These are phyloP conservation scores for Thaumetopoea pityocampa DNA, from an alignment of 1,140 invertebrate species.

Conservation along the genomic window DNA sequence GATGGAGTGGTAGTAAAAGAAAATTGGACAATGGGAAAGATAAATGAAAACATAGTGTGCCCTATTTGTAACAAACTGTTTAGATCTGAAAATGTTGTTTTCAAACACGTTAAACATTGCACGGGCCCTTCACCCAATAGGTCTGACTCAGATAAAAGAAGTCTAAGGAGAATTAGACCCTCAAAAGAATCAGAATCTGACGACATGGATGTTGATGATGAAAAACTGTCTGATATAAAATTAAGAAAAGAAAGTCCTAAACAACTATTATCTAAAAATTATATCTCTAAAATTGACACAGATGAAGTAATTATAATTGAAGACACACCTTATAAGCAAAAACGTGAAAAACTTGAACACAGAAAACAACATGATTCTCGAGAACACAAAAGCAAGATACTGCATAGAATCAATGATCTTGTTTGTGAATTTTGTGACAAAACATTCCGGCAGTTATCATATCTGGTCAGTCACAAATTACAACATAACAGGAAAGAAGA, in stretches of 20 bases:
- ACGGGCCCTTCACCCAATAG: slow-evolving; percentile 61
- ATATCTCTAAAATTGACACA: slow-evolving; percentile 25
- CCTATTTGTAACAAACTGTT: slow-evolving; percentile 72
- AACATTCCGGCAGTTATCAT: slow-evolving; percentile 69
- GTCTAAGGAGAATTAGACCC: slow-evolving; percentile 35
- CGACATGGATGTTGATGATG: slow-evolving; percentile 39
- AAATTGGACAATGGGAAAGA: slow-evolving; percentile 71
- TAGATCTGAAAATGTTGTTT: slow-evolving; percentile 69
- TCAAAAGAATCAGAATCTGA: slow-evolving; percentile 50
- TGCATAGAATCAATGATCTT: slow-evolving; percentile 34
- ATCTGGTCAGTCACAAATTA: slow-evolving; percentile 63
- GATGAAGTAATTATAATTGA: slow-evolving; percentile 50
- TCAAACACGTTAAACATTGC: slow-evolving; percentile 74
- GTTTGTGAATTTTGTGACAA: slow-evolving; percentile 70
- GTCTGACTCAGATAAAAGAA: slow-evolving; percentile 58
- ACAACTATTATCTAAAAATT: slow-evolving; percentile 44
- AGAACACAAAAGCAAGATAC: slow-evolving; percentile 31
- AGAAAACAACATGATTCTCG: slow-evolving; percentile 14
- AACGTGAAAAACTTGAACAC: slow-evolving; percentile 25
- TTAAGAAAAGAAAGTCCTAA: slow-evolving; percentile 21
- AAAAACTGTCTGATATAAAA: slow-evolving; percentile 13
- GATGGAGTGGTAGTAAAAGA: slow-evolving; percentile 55
- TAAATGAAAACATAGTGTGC: slow-evolving; percentile 69
- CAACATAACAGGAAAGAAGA: slow-evolving; percentile 53
- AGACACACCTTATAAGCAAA: slow-evolving; percentile 48